phyloP scores from a whole-genome alignment of 2,113 vertebrate species.

The Tenebrosternarchus preto region DNA sequence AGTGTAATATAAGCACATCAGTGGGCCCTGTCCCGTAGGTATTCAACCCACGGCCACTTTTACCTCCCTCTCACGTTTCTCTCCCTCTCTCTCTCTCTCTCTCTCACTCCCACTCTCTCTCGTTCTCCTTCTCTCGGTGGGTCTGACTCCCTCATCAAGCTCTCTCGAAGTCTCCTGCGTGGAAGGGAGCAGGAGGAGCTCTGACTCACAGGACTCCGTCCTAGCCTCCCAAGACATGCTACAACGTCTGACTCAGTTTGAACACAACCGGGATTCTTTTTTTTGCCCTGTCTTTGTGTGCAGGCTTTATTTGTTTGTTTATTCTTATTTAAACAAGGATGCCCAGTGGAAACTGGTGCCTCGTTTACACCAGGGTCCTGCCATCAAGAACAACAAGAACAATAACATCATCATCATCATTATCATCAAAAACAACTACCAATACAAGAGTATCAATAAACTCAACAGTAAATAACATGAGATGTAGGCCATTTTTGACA shows the following conservation, averaged over 20 bases:
- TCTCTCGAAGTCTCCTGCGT: constrained; percentile 14
- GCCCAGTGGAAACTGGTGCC: constrained; percentile 26
- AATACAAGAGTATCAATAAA: no score
- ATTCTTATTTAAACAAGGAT: constrained; percentile 27
- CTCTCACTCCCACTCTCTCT: not conserved
- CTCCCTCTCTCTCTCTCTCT: not conserved
- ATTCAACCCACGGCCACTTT: constrained; percentile 49
- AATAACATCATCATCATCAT: no score
- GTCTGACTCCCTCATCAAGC: constrained; percentile 38
- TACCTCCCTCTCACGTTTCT: constrained; percentile 35
- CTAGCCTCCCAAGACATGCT: constrained; percentile 41
- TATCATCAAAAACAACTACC: no score
- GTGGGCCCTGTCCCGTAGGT: constrained; percentile 46
- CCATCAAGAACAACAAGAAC: not conserved
- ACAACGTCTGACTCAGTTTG: constrained; percentile 31
- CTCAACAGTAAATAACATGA: not conserved
- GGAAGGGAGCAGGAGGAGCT: constrained; percentile 31
- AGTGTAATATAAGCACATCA: constrained; percentile 51
- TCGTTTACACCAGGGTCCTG: constrained; percentile 20
- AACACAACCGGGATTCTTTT: constrained; percentile 39
- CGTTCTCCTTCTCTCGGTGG: constrained; percentile 33
- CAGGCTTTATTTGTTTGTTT: constrained; percentile 6
- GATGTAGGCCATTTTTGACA: no score
- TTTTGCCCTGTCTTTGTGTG: constrained; percentile 24
- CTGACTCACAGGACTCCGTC: constrained; percentile 38